These are phyloP conservation scores for Brachionus manjavacas DNA, from an alignment of 1,140 invertebrate species.

Conservation along the genomic window DNA sequence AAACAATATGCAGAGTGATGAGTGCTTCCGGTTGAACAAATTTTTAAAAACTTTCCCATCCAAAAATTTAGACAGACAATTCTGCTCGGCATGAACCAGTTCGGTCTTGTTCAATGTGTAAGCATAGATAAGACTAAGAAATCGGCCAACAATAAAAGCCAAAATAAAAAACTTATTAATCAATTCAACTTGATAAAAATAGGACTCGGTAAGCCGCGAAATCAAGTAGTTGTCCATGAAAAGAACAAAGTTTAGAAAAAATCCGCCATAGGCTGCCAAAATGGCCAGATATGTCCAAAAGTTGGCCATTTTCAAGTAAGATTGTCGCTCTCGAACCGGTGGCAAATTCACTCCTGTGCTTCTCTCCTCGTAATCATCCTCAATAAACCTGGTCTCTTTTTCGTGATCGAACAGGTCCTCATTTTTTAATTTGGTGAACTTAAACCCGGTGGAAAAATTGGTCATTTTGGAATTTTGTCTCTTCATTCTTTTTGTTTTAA, in stretches of 20 bases:
- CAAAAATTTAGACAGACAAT: not conserved
- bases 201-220: not conserved
- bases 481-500: not conserved
- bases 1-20: not conserved
- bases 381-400: not conserved
- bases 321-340: not conserved
- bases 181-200: constrained; percentile 6
- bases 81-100: not conserved
- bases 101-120: not conserved
- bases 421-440: constrained; percentile 34
- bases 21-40: not conserved
- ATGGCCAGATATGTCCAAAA: not conserved
- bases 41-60: not conserved
- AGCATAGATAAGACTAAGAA: not conserved
- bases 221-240: constrained; percentile 25
- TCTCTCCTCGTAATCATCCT: not conserved
- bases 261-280: not conserved
- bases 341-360: too few relatives aligned
- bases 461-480: not conserved
- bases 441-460: not conserved
- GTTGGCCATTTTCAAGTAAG: not conserved
- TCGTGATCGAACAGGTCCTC: not conserved
- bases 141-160: not conserved
- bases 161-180: constrained; percentile 31
- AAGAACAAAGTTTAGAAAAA: constrained; percentile 2